phyloP scores from a whole-genome alignment of 2,888 invertebrate genomes.

The Ormyrus pomaceus region DNA sequence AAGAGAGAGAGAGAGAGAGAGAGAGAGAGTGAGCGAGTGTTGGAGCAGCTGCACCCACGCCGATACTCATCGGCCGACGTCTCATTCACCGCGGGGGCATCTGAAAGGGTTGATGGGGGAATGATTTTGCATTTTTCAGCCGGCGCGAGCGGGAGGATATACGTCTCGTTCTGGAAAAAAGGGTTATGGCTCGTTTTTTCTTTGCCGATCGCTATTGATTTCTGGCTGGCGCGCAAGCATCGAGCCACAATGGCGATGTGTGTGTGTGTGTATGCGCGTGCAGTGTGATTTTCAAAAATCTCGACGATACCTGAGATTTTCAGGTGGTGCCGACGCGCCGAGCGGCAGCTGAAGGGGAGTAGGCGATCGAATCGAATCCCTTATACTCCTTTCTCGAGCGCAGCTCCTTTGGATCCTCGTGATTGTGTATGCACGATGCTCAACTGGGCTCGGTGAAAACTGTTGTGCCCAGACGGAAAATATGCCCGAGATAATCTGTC shows the following conservation, averaged over 20 bases:
- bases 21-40: not conserved
- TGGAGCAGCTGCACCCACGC: conserved; percentile 44
- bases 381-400: no score
- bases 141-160: not conserved
- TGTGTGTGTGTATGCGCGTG: not conserved
- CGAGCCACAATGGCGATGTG: conserved; percentile 5
- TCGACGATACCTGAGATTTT: not conserved
- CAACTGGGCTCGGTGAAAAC: no score
- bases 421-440: no score
- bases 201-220: not conserved
- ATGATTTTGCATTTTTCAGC: conserved; percentile 52
- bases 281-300: no score
- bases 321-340: not conserved
- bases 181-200: conserved; percentile 20
- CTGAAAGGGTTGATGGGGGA: conserved; percentile 45
- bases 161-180: not conserved
- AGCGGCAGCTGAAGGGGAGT: not conserved
- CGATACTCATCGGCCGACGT: conserved; percentile 46
- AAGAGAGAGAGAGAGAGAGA: not conserved
- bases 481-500: no score
- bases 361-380: not conserved
- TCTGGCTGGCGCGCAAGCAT: not conserved
- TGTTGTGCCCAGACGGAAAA: no score
- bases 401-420: no score
- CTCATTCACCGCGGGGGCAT: conserved; percentile 41